Percentiles rank a stretch among this genome's conserved stretches.
Evolutionary conservation across 2,797 vertebrate species (phyloP).

Genomic region (Rhabdophis nuchalis): DNA sequence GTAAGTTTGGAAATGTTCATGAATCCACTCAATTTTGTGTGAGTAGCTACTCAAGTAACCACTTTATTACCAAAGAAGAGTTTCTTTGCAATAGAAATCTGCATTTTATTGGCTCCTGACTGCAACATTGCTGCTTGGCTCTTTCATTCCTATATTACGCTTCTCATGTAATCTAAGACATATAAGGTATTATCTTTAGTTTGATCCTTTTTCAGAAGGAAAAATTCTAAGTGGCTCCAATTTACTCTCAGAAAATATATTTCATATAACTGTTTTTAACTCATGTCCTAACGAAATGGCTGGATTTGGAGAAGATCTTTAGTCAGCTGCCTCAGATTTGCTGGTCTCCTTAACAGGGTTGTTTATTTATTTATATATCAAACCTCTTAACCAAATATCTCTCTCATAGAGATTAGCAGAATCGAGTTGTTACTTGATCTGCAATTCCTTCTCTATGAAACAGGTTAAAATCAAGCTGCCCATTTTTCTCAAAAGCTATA

Average conservation of each 20-base stretch:
- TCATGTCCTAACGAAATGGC: not conserved
- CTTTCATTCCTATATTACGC: not conserved
- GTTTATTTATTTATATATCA: not conserved
- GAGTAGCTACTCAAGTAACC: not conserved
- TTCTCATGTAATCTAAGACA: not conserved
- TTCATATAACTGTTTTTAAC: not conserved
- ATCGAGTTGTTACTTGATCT: not conserved
- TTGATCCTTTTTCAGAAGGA: not conserved
- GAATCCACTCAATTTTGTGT: not conserved
- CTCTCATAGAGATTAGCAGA: not conserved
- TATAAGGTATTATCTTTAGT: not conserved
- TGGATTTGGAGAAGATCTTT: not conserved
- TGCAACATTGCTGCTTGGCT: not conserved
- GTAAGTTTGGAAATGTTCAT: not conserved
- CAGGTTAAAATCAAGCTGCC: not conserved
- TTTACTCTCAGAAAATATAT: not conserved
- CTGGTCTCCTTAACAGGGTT: not conserved
- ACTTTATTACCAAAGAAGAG: not conserved
- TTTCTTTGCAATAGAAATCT: not conserved
- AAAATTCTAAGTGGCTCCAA: not conserved
- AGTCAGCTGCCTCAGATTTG: not conserved
- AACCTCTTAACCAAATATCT: not conserved
- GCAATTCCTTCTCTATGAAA: not conserved
- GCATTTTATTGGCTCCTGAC: not conserved
- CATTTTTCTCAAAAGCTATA: not conserved